Conservation (phyloP, 2,113 vertebrate species). For the Pangasianodon gigas region DNA sequence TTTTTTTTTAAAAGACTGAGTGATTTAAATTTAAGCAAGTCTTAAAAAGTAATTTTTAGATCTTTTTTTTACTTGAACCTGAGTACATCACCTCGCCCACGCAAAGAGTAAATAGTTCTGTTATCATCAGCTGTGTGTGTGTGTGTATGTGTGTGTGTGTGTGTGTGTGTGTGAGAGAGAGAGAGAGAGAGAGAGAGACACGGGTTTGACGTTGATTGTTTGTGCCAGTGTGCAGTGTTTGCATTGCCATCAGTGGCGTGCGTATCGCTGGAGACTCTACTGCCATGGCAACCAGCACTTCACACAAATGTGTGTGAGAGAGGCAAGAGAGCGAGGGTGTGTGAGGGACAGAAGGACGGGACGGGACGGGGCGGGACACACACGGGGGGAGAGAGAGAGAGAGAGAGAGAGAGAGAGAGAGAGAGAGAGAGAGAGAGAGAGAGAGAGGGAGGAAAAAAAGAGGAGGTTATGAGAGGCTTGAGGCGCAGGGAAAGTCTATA, state of each 20-base stretch:
- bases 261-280: background rate
- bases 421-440: background rate
- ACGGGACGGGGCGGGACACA: no score
- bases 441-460: background rate
- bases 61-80: background rate
- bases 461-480: slow-evolving; percentile 39
- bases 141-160: background rate
- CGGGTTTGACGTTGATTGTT: background rate
- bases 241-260: slow-evolving; percentile 2
- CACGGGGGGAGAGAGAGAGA: background rate
- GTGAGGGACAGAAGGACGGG: background rate
- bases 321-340: background rate
- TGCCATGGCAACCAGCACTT: slow-evolving; percentile 34
- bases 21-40: no score
- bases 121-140: background rate
- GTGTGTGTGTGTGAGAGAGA: background rate
- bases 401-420: background rate
- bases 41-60: no score
- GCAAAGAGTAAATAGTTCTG: background rate
- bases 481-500: slow-evolving; percentile 61
- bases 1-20: no score
- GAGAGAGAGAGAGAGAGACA: background rate
- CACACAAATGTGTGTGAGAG: no score
- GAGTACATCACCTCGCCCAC: background rate
- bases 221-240: slow-evolving; percentile 2